Percentiles rank a stretch among this genome's conserved stretches.
phyloP scores from a whole-genome alignment of 1,140 invertebrate species.

The Drosophila cardini region DNA sequence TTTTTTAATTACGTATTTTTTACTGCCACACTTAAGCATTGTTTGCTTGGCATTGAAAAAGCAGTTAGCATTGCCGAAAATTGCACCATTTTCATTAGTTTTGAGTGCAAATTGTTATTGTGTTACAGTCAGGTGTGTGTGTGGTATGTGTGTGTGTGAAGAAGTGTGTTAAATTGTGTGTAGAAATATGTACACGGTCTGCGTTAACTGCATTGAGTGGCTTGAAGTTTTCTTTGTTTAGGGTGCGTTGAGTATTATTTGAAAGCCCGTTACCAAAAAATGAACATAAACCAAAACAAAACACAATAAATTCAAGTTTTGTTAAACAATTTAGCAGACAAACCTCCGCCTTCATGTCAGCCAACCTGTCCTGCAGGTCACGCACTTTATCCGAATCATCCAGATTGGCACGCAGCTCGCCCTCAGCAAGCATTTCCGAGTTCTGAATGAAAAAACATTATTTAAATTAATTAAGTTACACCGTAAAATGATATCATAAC shows the following conservation, averaged over 20 bases:
- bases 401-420: slow-evolving; percentile 92
- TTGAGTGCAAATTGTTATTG: not conserved
- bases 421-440: slow-evolving; percentile 95
- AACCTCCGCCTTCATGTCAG: slow-evolving; percentile 96
- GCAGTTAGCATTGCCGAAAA: slow-evolving; percentile 22
- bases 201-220: slow-evolving; percentile 6
- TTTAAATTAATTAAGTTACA: not conserved
- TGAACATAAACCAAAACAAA: slow-evolving; percentile 45
- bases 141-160: slow-evolving; percentile 7
- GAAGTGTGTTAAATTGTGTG: not conserved
- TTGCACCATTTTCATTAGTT: slow-evolving; percentile 11
- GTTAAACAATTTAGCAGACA: slow-evolving; percentile 45
- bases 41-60: slow-evolving; percentile 10
- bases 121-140: slow-evolving; percentile 3
- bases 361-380: slow-evolving; percentile 95
- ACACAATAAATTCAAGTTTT: not conserved
- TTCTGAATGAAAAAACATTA: slow-evolving; percentile 87
- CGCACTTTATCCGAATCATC: slow-evolving; percentile 93
- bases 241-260: slow-evolving; percentile 2
- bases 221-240: not conserved
- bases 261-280: slow-evolving; percentile 47
- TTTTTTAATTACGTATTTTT: not conserved
- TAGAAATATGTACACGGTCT: slow-evolving; percentile 36
- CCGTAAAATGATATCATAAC: not conserved
- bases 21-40: slow-evolving; percentile 19